phyloP scores from a whole-genome alignment of 2,888 invertebrate species.

The Parnassius apollo region DNA sequence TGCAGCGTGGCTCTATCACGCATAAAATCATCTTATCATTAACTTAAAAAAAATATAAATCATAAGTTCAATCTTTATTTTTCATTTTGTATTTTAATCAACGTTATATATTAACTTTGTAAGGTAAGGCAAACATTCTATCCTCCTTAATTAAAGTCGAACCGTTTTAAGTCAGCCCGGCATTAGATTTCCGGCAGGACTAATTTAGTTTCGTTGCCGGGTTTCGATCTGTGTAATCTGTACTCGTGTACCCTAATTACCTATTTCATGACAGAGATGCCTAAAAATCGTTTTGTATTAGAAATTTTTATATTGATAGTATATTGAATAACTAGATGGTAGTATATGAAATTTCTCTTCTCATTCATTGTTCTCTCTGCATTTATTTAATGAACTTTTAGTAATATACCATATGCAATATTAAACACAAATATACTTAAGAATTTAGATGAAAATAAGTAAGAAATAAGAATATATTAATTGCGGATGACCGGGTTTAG shows the following conservation, averaged over 20 bases:
- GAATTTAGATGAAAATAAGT: no score
- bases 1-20: no score
- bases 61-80: background rate
- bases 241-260: conserved; percentile 14
- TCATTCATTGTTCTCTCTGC: no score
- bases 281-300: background rate
- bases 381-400: no score
- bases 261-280: background rate
- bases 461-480: no score
- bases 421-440: no score
- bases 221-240: conserved; percentile 15
- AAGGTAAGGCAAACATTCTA: background rate
- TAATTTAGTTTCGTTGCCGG: conserved; percentile 10
- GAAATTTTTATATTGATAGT: background rate
- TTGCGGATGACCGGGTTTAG: no score
- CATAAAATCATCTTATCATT: no score
- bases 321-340: no score
- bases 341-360: no score
- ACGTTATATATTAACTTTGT: background rate
- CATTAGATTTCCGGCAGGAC: conserved; percentile 6
- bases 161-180: conserved; percentile 9
- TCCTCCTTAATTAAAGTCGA: conserved; percentile 15
- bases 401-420: no score
- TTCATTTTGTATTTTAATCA: conserved; percentile 1
- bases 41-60: no score